Evolutionary conservation across 2,797 vertebrate species (phyloP), one percentile per base, ranked within the genome.

Genomic region (Siniperca obscura): DNA sequence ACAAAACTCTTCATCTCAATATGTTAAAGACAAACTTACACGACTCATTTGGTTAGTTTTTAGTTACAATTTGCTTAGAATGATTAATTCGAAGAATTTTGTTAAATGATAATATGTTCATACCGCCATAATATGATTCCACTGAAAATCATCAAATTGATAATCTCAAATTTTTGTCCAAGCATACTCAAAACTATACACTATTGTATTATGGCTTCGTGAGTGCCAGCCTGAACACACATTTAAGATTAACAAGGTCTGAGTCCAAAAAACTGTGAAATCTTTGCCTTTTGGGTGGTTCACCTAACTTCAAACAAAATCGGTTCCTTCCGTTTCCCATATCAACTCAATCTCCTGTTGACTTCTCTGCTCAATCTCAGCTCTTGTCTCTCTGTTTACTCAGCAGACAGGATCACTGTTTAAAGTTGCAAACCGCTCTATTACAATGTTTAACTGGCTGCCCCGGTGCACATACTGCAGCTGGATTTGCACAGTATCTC

Each of bases 321-420:
- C 44, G 4, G 7, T 1, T 61, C n/a, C 17, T 52, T 74, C 25
- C 30, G 1, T 30, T 74, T 66, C 65, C 21, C 27, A 14, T 30
- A 44, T 50, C 53, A 34, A 16, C 69, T 36, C n/a, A n/a, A 78
- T 57, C 65, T 78, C 50, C 50, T 68, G 80, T 76, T 80, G 71
- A 80, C 81, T 55, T 60, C 40, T 56, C 25, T 50, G 66, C 30
- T 16, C 55, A 86, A 84, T 90, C 90, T 90, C 88, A 42, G 34
- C 64, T 69, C 60, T 42, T 0, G n/a, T 74, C 60, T 80, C 27
- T 25, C 0, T 59, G 77, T 88, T 90, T 76, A 13, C 85, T 55
- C 38, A 79, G 72, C 40, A 65, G 36, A 72, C 68, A 40, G 55
- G 34, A 57, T 78, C 66, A 36, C 53, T 71, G 72, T 83, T 85